phyloP scores from a whole-genome alignment of 1,140 invertebrate species.

The Apis cerana region DNA sequence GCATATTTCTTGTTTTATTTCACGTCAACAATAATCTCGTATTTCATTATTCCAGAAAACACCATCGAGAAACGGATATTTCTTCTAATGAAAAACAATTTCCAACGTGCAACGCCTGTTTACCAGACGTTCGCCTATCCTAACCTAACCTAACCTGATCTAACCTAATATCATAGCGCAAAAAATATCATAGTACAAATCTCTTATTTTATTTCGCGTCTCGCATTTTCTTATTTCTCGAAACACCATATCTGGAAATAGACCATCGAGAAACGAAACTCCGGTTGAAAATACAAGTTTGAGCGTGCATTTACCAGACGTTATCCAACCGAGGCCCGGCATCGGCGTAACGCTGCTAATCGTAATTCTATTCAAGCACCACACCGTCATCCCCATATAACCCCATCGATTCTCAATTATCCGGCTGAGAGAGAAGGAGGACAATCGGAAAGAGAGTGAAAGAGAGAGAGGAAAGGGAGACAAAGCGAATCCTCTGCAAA shows the following conservation, averaged over 20 bases:
- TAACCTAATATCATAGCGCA: too few relatives aligned
- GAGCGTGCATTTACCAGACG: conserved; percentile 47
- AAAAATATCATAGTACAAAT: too few relatives aligned
- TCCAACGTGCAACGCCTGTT: too few relatives aligned
- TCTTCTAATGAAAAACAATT: too few relatives aligned
- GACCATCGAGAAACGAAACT: background rate
- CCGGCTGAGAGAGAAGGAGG: conserved; percentile 5
- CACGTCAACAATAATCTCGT: too few relatives aligned
- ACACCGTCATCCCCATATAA: conserved; percentile 61
- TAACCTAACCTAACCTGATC: too few relatives aligned
- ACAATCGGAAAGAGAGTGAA: background rate
- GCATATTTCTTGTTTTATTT: too few relatives aligned
- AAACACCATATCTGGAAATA: background rate
- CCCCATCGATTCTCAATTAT: conserved; percentile 74
- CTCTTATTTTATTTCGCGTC: background rate
- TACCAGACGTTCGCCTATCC: too few relatives aligned
- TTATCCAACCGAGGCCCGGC: conserved; percentile 40
- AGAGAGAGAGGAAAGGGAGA: background rate
- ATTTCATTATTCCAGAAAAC: too few relatives aligned
- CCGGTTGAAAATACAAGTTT: background rate
- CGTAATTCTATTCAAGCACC: conserved; percentile 70
- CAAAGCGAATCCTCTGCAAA: conserved; percentile 1
- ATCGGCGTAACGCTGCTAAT: conserved; percentile 58
- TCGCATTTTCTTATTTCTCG: background rate
- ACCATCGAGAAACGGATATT: too few relatives aligned